phyloP scores from a whole-genome alignment of 1,140 invertebrate genomes.

The Coboldia fuscipes region DNA sequence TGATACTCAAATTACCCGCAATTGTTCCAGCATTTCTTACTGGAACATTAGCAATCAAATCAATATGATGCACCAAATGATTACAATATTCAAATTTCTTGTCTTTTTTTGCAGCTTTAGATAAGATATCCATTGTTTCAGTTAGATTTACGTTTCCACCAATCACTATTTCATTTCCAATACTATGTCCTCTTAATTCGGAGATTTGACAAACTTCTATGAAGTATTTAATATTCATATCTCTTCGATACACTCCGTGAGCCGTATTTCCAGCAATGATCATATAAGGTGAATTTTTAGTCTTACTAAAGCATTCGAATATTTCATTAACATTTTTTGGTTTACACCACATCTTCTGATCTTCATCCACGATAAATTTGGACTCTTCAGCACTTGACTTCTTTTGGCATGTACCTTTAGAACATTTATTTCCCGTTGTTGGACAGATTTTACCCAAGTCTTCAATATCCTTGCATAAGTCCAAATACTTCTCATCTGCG shows the following conservation, averaged over 20 bases:
- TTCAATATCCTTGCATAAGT: conserved; percentile 5
- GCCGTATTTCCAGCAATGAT: conserved; percentile 29
- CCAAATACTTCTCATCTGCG: conserved; percentile 10
- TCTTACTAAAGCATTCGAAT: conserved; percentile 5
- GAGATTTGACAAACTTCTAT: conserved; percentile 36
- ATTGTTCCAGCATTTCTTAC: conserved; percentile 35
- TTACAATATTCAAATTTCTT: conserved; percentile 26
- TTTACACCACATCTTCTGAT: conserved; percentile 2
- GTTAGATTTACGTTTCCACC: conserved; percentile 32
- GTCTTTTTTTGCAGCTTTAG: conserved; percentile 23
- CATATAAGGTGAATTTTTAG: conserved; percentile 18
- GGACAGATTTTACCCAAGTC: background rate
- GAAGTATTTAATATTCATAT: conserved; percentile 24
- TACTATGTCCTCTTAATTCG: conserved; percentile 24
- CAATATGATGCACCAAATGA: conserved; percentile 28
- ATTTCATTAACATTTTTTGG: background rate
- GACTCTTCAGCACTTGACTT: no score
- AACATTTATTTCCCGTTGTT: background rate
- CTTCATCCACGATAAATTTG: background rate
- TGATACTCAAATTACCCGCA: conserved; percentile 13
- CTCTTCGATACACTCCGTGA: conserved; percentile 35
- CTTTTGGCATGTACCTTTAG: background rate
- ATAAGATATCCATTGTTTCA: conserved; percentile 28
- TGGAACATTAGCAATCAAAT: conserved; percentile 46
- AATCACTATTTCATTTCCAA: conserved; percentile 21